Conservation (phyloP, 2,888 invertebrate species). For the Gortyna flavago region DNA sequence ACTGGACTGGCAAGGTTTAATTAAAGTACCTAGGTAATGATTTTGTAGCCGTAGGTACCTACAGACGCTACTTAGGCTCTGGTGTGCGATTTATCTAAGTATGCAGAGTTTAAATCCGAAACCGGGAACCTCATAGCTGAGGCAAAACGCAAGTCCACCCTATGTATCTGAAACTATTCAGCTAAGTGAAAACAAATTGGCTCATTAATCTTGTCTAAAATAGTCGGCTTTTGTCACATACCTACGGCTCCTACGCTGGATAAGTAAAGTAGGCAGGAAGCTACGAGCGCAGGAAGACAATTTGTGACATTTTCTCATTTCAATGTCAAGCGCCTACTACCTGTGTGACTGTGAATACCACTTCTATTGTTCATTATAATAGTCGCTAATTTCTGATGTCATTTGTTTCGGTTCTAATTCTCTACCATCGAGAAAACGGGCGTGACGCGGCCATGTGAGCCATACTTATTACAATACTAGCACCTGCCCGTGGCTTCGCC, state of each 20-base stretch:
- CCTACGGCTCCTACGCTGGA: background rate
- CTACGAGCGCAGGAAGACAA: constrained; percentile 17
- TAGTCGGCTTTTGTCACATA: constrained; percentile 9
- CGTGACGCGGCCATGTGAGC: constrained; percentile 49
- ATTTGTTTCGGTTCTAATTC: constrained; percentile 46
- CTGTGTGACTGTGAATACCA: constrained; percentile 60
- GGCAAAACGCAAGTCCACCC: no score
- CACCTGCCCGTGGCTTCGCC: background rate
- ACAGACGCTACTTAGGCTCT: no score
- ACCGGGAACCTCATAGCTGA: background rate
- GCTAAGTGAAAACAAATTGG: constrained; percentile 6
- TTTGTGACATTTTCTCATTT: constrained; percentile 54
- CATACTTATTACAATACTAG: background rate
- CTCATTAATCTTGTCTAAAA: constrained; percentile 23
- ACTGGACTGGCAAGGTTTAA: background rate
- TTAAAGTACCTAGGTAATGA: no score
- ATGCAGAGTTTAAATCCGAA: background rate
- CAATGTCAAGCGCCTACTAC: constrained; percentile 66
- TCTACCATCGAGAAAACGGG: constrained; percentile 45
- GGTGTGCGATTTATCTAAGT: background rate
- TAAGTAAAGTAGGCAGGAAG: constrained; percentile 1
- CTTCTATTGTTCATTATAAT: constrained; percentile 81
- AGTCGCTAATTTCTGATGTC: constrained; percentile 70
- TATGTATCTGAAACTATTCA: constrained; percentile 2
- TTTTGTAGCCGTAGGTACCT: no score